Evolutionary conservation across 1,140 invertebrate species (phyloP), one percentile per base, ranked within the genome.

Genomic region (Saccostrea cuccullata): DNA sequence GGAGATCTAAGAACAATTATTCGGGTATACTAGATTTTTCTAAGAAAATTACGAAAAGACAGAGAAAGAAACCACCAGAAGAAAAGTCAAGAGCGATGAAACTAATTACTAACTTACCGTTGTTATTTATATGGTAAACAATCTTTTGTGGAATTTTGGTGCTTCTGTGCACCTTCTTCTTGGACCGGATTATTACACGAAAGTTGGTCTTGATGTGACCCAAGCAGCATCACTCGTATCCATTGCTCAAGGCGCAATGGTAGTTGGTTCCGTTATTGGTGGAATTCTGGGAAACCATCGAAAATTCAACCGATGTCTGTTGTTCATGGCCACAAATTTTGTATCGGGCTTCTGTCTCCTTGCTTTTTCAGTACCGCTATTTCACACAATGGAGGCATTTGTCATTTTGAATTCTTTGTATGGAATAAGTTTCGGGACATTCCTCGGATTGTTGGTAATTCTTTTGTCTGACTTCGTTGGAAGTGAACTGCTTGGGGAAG

Each of bases 61-160:
- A 60, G n/a, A 8, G 56, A 13, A 58, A 60, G 11, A 17, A 58
- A 12, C n/a, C 30, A 1, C 30, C 0, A 64, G 20, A 36, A 26
- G 23, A 15, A 64, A 85, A 85, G 6, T 85, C 23, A 8, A 58
- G 13, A 23, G 9, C 30, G 84, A 6, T 55, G 30, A 9, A 20
- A 30, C 13, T 85, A 0, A 20, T 58, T n/a, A 90, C 85, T 55
- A 89, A 92, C 82, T 67, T 91, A 23, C 87, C 89, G 55, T 94
- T 85, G 77, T 92, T 56, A 84, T 94, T 17, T 94, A 91, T 70
- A 93, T 91, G 84, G 9, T 93, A 30, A 93, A 92, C 55, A 93
- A 93, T 82, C 90, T 94, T 13, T 86, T 93, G 64, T 94, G 93
- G 93, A 94, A 94, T 88, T 89, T 92, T 23, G 92, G 91, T 12